phyloP scores from a whole-genome alignment of 2,797 vertebrate species.

The Acipenser oxyrinchus region DNA sequence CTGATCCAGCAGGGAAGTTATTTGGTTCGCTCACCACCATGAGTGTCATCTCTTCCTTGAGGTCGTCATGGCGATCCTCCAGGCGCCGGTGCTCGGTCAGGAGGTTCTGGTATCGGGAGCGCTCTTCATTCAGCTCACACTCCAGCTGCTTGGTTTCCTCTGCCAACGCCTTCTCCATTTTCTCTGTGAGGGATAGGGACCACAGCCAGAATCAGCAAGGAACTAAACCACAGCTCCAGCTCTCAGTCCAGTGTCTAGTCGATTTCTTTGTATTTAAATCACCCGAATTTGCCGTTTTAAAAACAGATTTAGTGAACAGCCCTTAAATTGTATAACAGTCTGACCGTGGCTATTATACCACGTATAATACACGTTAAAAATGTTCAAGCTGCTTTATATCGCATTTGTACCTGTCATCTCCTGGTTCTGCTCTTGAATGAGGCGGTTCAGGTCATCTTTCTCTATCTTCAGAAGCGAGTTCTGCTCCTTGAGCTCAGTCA shows the following conservation, averaged over 20 bases:
- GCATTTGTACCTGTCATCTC: constrained; percentile 78
- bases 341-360: not conserved
- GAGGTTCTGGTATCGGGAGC: constrained; percentile 92
- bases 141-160: constrained; percentile 90
- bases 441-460: constrained; percentile 81
- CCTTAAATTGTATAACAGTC: not conserved
- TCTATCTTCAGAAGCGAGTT: constrained; percentile 83
- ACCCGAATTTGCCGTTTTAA: not conserved
- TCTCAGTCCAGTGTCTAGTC: not conserved
- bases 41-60: constrained; percentile 78
- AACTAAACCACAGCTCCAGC: not conserved
- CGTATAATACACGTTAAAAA: not conserved
- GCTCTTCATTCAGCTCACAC: constrained; percentile 87
- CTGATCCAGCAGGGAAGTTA: not conserved
- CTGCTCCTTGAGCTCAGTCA: constrained; percentile 84
- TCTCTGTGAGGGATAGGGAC: constrained; percentile 56
- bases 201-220: not conserved
- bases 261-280: no score
- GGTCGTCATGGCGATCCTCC: constrained; percentile 91
- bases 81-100: constrained; percentile 88
- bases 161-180: constrained; percentile 75
- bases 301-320: not conserved
- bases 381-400: not conserved
- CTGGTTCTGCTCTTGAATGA: constrained; percentile 83
- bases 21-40: constrained; percentile 60